Base-by-base conservation (phyloP, 2,113 vertebrate species). In the Enhydra lutris region DNA sequence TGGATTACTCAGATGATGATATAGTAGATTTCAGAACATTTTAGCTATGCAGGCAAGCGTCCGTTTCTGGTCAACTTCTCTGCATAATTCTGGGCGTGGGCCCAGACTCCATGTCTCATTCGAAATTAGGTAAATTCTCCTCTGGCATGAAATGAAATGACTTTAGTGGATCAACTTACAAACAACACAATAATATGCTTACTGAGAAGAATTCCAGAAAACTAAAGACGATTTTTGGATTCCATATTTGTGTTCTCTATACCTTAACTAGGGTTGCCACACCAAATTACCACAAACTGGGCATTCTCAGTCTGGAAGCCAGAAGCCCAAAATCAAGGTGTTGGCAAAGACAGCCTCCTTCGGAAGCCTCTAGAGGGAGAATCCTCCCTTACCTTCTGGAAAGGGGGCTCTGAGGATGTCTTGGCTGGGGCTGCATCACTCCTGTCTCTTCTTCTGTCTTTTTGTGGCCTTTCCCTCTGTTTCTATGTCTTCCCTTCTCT, bases 81-180 rank as follows among this genome's bases (percentile, higher is more conserved):
- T 65, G 1, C 29, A 13, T 47, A 89, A 83, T 79, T 92, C 69
- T 24, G 45, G 36, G 26, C 39, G 45, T 50, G 18, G 87, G 82
- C 59, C 39, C 23, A 79, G 78, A 65, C 39, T n/a, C 76, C 26
- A 17, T 26, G 31, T 88, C n/a, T 79, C 20, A 29, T 73, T 88
- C 29, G 74, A 96, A 96, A 83, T 39, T 31, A 26, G 29, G 79
- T 78, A 89, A 73, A 79, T 79, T 92, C 67, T 82, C 76, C 39
- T 80, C 26, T 57, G 92, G n/a, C 20, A 20, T 63, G 80, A 94
- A 92, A 92, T 89, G 63, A 91, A 94, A 84, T 73, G 23, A 71
- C n/a, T 87, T 94, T 88, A 82, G 52, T 45, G 24, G 69, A 36
- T 65, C 69, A 50, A 21, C 24, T 92, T 91, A 55, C 42, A 78